phyloP scores from a whole-genome alignment of 2,113 vertebrate genomes.

The Rhinichthys klamathensis region DNA sequence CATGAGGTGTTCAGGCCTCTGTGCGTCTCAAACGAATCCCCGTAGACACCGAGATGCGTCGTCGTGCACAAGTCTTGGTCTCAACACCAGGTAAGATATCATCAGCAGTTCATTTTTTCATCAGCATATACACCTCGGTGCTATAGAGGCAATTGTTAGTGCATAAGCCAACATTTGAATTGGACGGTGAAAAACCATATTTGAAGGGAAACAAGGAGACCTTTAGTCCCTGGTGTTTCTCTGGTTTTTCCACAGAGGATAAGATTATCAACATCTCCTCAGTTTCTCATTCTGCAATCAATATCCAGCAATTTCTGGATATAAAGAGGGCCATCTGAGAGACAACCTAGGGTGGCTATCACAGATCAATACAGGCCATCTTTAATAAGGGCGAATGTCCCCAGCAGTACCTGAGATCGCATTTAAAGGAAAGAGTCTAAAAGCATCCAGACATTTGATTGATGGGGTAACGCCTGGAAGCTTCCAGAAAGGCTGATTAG shows the following conservation, averaged over 20 bases:
- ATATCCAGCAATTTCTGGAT: slow-evolving; percentile 54
- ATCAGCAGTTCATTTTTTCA: background rate
- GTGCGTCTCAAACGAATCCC: slow-evolving; percentile 2
- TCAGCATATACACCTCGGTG: background rate
- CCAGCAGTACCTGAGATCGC: slow-evolving; percentile 27
- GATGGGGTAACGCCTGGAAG: slow-evolving; percentile 37
- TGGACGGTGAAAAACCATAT: background rate
- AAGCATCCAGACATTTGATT: slow-evolving; percentile 38
- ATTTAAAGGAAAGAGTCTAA: slow-evolving; percentile 51
- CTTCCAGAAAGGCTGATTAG: slow-evolving; percentile 8
- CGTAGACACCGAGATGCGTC: background rate
- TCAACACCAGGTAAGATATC: background rate
- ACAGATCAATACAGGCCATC: slow-evolving; percentile 52
- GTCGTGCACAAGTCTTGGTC: background rate
- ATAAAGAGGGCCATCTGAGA: slow-evolving; percentile 49
- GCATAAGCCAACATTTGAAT: background rate
- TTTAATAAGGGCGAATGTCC: slow-evolving; percentile 59
- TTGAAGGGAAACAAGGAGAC: background rate
- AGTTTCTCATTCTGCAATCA: slow-evolving; percentile 42
- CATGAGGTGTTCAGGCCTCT: background rate
- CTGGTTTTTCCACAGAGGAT: slow-evolving; percentile 36
- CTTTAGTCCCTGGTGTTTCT: slow-evolving; percentile 20
- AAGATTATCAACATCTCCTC: slow-evolving; percentile 45
- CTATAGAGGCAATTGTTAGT: background rate
- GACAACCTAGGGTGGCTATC: slow-evolving; percentile 46